A percentile compares a stretch with the other conserved stretches of the same genome.
Evolutionary conservation across 2,113 vertebrate genomes (phyloP).

Genomic region (Telmatochromis brichardi): DNA sequence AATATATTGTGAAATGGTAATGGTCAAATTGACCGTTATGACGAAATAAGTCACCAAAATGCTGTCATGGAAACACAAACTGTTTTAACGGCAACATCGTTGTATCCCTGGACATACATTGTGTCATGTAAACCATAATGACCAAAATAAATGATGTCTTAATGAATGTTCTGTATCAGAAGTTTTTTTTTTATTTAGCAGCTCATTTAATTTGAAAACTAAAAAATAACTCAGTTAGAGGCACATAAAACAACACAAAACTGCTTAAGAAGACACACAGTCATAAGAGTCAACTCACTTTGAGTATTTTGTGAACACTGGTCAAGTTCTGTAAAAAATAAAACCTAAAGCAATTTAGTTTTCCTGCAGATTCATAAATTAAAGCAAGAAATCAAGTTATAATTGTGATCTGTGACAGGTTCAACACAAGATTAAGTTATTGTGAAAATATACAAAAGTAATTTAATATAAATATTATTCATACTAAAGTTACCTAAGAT

Average conservation of each 20-base stretch:
- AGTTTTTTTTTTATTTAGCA: neutral
- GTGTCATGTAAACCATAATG: conserved; percentile 71
- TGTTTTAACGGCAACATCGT: conserved; percentile 48
- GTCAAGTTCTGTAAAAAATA: neutral
- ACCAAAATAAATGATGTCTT: conserved; percentile 73
- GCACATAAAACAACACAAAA: neutral
- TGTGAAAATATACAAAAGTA: neutral
- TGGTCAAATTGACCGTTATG: conserved; percentile 64
- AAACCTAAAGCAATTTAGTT: neutral
- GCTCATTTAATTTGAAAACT: neutral
- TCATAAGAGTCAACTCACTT: neutral
- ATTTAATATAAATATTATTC: neutral
- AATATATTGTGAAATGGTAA: conserved; percentile 70
- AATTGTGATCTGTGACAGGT: neutral
- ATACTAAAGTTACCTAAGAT: neutral
- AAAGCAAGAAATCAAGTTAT: neutral
- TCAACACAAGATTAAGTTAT: neutral
- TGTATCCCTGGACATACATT: conserved; percentile 66
- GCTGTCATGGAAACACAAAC: conserved; percentile 52
- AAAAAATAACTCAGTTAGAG: neutral
- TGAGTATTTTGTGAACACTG: neutral
- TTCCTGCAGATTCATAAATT: neutral
- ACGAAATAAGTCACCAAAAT: conserved; percentile 52
- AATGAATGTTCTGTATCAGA: conserved; percentile 29
- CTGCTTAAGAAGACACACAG: neutral